Conservation (phyloP, 2,797 vertebrate genomes). For the Meda fulgida region DNA sequence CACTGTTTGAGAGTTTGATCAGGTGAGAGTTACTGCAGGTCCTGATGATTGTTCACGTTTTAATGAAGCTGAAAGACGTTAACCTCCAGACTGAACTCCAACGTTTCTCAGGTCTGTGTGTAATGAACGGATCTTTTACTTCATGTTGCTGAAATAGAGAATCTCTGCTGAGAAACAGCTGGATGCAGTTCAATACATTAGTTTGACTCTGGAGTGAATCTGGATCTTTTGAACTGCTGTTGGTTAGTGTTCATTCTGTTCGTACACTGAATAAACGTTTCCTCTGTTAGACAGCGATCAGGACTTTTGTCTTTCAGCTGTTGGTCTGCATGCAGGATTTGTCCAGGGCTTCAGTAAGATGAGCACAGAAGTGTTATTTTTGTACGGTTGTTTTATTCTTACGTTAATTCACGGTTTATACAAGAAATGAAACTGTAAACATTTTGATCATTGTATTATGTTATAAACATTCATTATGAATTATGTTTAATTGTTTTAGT, state of each 20-base stretch:
- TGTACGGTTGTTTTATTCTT: background rate
- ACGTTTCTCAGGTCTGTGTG: background rate
- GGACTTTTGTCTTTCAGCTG: background rate
- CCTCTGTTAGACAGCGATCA: background rate
- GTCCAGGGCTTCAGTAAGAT: background rate
- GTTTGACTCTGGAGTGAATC: background rate
- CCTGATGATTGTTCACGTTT: background rate
- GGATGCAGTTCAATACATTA: background rate
- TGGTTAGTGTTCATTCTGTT: conserved; percentile 1
- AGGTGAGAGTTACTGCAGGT: background rate
- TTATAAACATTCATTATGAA: conserved; percentile 19
- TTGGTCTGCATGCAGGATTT: background rate
- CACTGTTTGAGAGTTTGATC: background rate
- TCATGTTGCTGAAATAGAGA: background rate
- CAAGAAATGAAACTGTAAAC: background rate
- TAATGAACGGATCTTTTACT: background rate
- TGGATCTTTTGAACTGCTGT: background rate
- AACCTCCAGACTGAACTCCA: background rate
- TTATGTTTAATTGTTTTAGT: background rate
- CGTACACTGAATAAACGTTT: background rate
- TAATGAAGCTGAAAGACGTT: background rate
- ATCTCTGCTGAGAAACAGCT: background rate
- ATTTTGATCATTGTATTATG: background rate
- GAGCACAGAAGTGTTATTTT: background rate
- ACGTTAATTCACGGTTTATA: background rate